Evolutionary conservation across 2,113 vertebrate species (phyloP).

Genomic region (Gadus chalcogrammus): DNA sequence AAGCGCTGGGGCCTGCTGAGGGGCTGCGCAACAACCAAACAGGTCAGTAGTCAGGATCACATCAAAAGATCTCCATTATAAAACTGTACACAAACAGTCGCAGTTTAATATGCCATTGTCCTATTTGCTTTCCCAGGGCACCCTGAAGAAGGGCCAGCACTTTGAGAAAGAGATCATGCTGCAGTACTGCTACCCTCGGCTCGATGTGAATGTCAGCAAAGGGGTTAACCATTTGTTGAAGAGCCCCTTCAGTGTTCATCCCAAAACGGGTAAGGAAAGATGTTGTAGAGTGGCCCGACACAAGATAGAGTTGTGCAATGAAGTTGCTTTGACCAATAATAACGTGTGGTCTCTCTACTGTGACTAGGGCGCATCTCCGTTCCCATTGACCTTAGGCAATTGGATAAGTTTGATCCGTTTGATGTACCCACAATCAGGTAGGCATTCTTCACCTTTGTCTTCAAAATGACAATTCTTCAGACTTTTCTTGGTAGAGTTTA

Average conservation of each 20-base stretch:
- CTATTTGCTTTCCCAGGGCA: slow-evolving; percentile 3
- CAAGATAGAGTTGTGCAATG: background rate
- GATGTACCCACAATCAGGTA: slow-evolving; percentile 91
- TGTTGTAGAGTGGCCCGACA: background rate
- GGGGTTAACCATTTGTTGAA: slow-evolving; percentile 92
- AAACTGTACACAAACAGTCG: background rate
- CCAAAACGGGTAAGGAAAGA: slow-evolving; percentile 83
- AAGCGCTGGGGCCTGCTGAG: slow-evolving; percentile 80
- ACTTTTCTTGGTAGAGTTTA: background rate
- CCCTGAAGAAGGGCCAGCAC: slow-evolving; percentile 42
- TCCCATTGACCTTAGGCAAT: slow-evolving; percentile 82
- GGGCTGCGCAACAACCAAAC: slow-evolving; percentile 36
- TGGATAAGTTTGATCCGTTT: slow-evolving; percentile 90
- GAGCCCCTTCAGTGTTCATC: slow-evolving; percentile 96
- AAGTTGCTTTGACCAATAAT: background rate
- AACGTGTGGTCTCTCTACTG: background rate
- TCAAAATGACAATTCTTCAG: background rate
- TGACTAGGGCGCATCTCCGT: slow-evolving; percentile 85
- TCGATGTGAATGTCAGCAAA: slow-evolving; percentile 95
- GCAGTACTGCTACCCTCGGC: slow-evolving; percentile 93
- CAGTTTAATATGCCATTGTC: background rate
- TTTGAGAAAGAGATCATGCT: slow-evolving; percentile 89
- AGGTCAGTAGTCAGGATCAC: slow-evolving; percentile 37
- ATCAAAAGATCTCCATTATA: background rate
- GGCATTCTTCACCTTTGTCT: background rate